Evolutionary conservation across 2,888 invertebrate species (phyloP).

Genomic region (Oegoconia quadripuncta): DNA sequence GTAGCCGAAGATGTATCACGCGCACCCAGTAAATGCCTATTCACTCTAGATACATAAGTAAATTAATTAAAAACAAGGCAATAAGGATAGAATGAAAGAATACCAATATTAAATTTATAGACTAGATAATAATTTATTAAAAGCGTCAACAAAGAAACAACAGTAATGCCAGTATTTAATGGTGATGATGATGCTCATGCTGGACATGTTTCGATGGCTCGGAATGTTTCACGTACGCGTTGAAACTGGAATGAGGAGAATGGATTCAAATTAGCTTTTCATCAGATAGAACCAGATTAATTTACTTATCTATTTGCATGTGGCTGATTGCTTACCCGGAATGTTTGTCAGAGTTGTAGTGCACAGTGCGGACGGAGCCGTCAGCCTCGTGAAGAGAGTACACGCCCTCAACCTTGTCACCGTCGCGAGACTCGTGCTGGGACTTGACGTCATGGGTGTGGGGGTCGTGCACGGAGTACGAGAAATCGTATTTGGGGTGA

Average conservation of each 20-base stretch:
- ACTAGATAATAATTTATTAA: not conserved
- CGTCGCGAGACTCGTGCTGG: conserved; percentile 74
- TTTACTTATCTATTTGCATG: not conserved
- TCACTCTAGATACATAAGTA: no score
- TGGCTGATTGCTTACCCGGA: conserved; percentile 72
- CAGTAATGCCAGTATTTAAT: conserved; percentile 8
- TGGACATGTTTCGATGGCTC: conserved; percentile 8
- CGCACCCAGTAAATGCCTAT: no score
- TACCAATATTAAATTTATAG: not conserved
- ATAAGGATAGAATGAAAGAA: no score
- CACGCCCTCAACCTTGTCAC: conserved; percentile 76
- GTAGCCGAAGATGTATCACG: no score
- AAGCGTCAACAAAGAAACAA: not conserved
- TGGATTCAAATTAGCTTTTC: not conserved
- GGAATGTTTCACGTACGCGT: conserved; percentile 9
- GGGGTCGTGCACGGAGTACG: conserved; percentile 72
- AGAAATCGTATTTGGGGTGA: conserved; percentile 75
- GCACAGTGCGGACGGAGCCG: conserved; percentile 75
- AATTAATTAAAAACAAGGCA: no score
- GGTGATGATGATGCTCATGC: conserved; percentile 18
- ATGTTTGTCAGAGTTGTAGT: conserved; percentile 73
- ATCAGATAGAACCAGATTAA: not conserved
- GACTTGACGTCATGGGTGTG: conserved; percentile 78
- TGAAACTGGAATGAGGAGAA: conserved; percentile 4
- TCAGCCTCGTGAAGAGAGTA: conserved; percentile 79